Evolutionary conservation across 2,888 invertebrate species (phyloP).

Genomic region (Globia sparganii): DNA sequence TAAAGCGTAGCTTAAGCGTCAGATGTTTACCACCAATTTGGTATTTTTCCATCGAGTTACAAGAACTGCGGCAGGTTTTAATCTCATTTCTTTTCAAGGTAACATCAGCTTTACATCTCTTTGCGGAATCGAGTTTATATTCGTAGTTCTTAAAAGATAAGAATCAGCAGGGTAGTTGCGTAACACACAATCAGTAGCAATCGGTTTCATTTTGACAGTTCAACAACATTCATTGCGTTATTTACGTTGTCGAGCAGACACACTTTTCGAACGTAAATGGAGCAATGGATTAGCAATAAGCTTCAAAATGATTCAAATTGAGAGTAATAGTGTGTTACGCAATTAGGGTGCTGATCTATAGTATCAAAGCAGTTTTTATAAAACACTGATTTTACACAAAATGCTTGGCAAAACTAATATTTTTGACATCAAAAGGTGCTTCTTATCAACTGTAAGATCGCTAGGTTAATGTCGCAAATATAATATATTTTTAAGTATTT

Average conservation of each 20-base stretch:
- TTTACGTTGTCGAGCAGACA: too few species aligned
- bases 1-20: slow-evolving; percentile 38
- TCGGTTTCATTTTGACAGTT: too few species aligned
- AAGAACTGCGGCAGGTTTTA: slow-evolving; percentile 63
- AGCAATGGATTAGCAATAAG: too few species aligned
- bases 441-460: neutral
- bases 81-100: slow-evolving; percentile 63
- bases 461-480: neutral
- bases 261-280: too few species aligned
- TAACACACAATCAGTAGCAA: too few species aligned
- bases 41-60: slow-evolving; percentile 69
- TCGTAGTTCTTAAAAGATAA: neutral
- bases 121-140: slow-evolving; percentile 26
- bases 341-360: too few species aligned
- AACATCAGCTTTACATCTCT: slow-evolving; percentile 42
- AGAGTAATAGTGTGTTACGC: too few species aligned
- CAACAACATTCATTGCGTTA: too few species aligned
- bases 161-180: too few species aligned
- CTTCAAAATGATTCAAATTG: too few species aligned
- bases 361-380: neutral
- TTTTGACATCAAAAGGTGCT: too few species aligned
- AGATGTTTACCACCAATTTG: slow-evolving; percentile 70
- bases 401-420: neutral
- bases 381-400: neutral
- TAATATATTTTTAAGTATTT: too few species aligned